These are phyloP conservation scores for Acrossocheilus wenchowensis DNA, from an alignment of 2,797 vertebrate species.

Conservation along the genomic window DNA sequence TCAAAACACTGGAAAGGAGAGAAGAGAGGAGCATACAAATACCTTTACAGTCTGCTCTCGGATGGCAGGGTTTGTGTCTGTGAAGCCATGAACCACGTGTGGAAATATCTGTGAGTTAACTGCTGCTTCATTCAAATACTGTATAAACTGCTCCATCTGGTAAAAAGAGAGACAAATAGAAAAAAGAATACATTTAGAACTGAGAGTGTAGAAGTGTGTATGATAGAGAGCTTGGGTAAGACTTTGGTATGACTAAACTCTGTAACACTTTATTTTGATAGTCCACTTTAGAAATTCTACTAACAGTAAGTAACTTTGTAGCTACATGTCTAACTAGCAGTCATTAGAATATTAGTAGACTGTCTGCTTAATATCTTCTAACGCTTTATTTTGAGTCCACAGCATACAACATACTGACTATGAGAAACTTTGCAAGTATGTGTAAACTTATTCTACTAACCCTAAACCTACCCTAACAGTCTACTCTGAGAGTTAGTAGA, in stretches of 20 bases:
- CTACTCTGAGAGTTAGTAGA: too few species aligned
- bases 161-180: background rate
- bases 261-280: too few species aligned
- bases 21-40: background rate
- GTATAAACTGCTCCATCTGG: slow-evolving; percentile 95
- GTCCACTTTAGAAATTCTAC: too few species aligned
- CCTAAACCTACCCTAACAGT: too few species aligned
- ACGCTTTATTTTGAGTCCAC: too few species aligned
- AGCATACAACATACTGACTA: too few species aligned
- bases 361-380: too few species aligned
- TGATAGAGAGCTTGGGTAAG: background rate
- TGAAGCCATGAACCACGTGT: slow-evolving; percentile 91
- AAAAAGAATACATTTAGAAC: background rate
- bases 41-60: slow-evolving; percentile 97
- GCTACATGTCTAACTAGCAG: too few species aligned
- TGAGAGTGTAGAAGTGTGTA: background rate
- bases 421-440: too few species aligned
- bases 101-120: slow-evolving; percentile 95
- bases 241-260: background rate
- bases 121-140: slow-evolving; percentile 90
- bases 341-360: too few species aligned
- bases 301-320: too few species aligned
- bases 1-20: background rate
- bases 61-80: slow-evolving; percentile 94
- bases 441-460: too few species aligned